phyloP scores from a whole-genome alignment of 1,140 invertebrate species.

The Pinna nobilis region DNA sequence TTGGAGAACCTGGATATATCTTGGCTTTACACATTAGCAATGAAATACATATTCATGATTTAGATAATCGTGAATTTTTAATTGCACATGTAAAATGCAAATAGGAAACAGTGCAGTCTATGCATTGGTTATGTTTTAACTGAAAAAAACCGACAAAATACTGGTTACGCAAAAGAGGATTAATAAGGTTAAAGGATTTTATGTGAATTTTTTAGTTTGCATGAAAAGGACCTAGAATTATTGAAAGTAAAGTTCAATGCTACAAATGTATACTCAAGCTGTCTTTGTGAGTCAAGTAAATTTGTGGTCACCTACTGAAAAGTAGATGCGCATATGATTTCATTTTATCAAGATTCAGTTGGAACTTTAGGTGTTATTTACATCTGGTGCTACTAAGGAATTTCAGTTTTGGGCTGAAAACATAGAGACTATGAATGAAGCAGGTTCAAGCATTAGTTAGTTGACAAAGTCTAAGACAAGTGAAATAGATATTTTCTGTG shows the following conservation, averaged over 20 bases:
- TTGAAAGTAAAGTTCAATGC: slow-evolving; percentile 1
- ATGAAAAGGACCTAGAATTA: background rate
- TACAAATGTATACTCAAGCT: slow-evolving; percentile 7
- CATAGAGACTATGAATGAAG: background rate
- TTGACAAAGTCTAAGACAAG: background rate
- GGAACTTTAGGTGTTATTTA: slow-evolving; percentile 21
- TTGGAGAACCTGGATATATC: background rate
- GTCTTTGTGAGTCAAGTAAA: slow-evolving; percentile 20
- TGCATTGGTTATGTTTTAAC: slow-evolving; percentile 14
- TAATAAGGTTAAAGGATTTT: background rate
- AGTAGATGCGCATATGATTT: slow-evolving; percentile 21
- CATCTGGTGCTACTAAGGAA: background rate
- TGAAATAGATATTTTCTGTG: background rate
- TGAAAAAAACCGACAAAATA: slow-evolving; percentile 23
- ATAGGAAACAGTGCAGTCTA: slow-evolving; percentile 1
- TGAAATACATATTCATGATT: background rate
- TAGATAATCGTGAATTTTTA: slow-evolving; percentile 22
- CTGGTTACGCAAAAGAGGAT: background rate
- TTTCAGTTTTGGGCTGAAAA: slow-evolving; percentile 16
- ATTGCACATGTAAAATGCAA: slow-evolving; percentile 26
- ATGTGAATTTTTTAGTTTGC: background rate
- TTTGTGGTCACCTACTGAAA: background rate
- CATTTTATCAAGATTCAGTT: background rate
- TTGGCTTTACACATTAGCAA: background rate
- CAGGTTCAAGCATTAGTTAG: background rate